These are phyloP conservation scores for Montipora sp. DNA, from an alignment of 64 coral and sea anemone genomes.

Conservation along the genomic window DNA sequence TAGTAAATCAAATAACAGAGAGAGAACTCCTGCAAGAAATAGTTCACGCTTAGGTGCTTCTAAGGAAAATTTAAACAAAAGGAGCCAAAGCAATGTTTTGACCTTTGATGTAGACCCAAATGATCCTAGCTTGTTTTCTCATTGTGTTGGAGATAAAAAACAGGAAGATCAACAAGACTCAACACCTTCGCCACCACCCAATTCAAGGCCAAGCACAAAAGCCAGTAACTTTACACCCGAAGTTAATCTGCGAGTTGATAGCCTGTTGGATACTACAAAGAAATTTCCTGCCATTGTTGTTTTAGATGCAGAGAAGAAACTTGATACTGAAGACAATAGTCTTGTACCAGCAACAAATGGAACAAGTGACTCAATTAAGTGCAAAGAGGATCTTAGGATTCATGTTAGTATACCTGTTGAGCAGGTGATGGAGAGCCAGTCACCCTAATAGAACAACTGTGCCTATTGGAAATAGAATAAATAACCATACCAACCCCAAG, in stretches of 20 bases:
- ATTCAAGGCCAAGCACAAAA: conserved; percentile 80
- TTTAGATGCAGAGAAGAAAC: neutral
- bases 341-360: neutral
- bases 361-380: neutral
- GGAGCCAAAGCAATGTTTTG: conserved; percentile 53
- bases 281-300: too few species aligned
- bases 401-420: neutral
- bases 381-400: neutral
- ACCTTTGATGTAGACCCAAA: conserved; percentile 93
- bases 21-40: conserved; percentile 8
- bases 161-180: conserved; percentile 47
- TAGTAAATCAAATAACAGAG: conserved; percentile 45
- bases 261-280: neutral
- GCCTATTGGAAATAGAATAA: neutral
- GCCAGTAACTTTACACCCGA: conserved; percentile 8
- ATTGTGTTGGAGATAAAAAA: conserved; percentile 41
- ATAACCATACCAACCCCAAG: too few species aligned
- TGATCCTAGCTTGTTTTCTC: conserved; percentile 87
- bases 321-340: neutral
- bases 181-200: conserved; percentile 80
- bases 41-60: neutral
- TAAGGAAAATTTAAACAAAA: conserved; percentile 30
- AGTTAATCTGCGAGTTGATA: neutral
- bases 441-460: neutral
- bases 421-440: neutral